These are phyloP conservation scores for Tapera naevia DNA, from an alignment of 2,797 vertebrate genomes.

Conservation along the genomic window DNA sequence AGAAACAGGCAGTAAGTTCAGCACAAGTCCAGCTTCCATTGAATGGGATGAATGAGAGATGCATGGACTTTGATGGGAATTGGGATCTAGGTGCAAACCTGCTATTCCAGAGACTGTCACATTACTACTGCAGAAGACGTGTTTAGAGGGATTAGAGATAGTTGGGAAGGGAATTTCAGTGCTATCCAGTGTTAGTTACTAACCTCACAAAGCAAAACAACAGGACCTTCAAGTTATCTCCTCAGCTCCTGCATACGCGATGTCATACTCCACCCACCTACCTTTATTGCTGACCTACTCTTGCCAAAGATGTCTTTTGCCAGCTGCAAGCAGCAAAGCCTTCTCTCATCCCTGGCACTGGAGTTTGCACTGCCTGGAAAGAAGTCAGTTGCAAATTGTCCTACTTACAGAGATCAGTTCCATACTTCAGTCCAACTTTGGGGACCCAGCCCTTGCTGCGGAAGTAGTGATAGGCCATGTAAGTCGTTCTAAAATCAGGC, in stretches of 20 bases:
- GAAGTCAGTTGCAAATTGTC: background rate
- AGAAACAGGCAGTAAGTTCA: background rate
- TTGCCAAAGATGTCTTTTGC: background rate
- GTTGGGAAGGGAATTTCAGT: background rate
- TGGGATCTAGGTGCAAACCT: background rate
- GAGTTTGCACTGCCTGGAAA: background rate
- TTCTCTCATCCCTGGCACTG: background rate
- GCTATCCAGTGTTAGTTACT: background rate
- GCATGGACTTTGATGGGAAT: background rate
- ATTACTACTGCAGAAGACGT: background rate
- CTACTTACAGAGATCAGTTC: slow-evolving; percentile 89
- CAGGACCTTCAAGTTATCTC: background rate
- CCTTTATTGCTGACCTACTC: background rate
- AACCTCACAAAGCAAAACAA: background rate
- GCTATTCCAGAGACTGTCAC: background rate
- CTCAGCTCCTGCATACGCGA: background rate
- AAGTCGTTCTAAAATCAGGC: slow-evolving; percentile 83
- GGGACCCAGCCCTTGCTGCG: slow-evolving; percentile 94
- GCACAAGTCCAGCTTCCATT: background rate
- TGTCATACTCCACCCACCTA: background rate
- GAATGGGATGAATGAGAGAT: background rate
- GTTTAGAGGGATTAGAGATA: background rate
- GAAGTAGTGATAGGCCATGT: slow-evolving; percentile 90
- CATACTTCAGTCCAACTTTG: slow-evolving; percentile 93
- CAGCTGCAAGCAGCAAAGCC: background rate